Evolutionary conservation across 2,888 invertebrate genomes (phyloP).

Genomic region (Anticlea derivata): DNA sequence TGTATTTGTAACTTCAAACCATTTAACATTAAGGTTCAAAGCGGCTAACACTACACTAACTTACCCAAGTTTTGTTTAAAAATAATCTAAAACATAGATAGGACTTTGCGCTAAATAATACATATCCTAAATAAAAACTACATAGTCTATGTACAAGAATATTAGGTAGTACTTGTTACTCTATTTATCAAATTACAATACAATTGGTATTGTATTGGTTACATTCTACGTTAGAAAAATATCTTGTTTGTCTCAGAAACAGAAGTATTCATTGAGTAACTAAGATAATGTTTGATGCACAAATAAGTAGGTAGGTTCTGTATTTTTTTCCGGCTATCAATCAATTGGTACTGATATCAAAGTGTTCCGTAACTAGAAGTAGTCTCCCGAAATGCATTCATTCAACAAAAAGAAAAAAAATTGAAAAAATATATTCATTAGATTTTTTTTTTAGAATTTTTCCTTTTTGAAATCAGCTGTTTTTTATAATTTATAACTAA

Average conservation of each 20-base stretch:
- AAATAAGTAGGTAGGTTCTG: no score
- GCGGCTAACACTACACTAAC: background rate
- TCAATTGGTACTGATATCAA: no score
- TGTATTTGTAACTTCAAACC: background rate
- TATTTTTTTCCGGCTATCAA: no score
- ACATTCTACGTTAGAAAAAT: background rate
- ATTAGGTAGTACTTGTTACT: background rate
- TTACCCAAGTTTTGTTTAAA: background rate
- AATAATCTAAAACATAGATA: background rate
- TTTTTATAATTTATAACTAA: no score
- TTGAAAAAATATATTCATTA: no score
- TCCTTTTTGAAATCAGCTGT: no score
- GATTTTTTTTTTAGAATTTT: no score
- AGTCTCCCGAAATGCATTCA: no score
- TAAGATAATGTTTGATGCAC: no score
- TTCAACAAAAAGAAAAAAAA: no score
- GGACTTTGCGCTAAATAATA: background rate
- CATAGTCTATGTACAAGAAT: slow-evolving; percentile 11
- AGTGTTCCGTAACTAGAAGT: no score
- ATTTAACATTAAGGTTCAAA: background rate
- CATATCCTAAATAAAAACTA: slow-evolving; percentile 12
- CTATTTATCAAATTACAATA: background rate
- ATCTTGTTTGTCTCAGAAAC: slow-evolving; percentile 3
- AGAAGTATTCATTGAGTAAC: background rate
- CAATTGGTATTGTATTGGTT: background rate